These are phyloP conservation scores for Polyommatus icarus DNA, from an alignment of 2,888 invertebrate species.

Conservation along the genomic window DNA sequence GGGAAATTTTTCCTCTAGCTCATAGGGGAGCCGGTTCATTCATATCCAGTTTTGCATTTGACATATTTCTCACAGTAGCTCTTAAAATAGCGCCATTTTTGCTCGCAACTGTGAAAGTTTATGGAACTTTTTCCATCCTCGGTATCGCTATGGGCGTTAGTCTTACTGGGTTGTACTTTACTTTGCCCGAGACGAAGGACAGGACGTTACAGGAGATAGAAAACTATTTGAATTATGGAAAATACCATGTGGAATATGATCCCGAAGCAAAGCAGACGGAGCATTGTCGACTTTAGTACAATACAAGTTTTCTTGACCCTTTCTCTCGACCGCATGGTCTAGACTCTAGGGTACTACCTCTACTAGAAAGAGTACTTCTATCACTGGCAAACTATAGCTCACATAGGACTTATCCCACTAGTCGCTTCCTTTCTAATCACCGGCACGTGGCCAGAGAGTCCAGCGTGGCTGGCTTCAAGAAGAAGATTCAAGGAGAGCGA, in stretches of 20 bases:
- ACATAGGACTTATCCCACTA: too few relatives aligned
- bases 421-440: too few relatives aligned
- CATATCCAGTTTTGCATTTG: neutral
- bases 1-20: constrained; percentile 24
- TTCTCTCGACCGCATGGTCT: neutral
- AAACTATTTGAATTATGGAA: constrained; percentile 31
- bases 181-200: constrained; percentile 34
- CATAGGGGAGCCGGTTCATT: constrained; percentile 20
- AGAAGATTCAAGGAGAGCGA: too few relatives aligned
- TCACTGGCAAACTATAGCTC: too few relatives aligned
- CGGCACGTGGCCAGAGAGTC: too few relatives aligned
- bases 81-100: constrained; percentile 27
- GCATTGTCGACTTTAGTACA: neutral
- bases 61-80: neutral
- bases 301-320: neutral
- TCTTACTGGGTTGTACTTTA: constrained; percentile 18
- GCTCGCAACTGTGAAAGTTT: neutral
- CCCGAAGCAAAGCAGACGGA: neutral
- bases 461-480: too few relatives aligned
- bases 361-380: too few relatives aligned
- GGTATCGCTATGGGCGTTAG: constrained; percentile 2
- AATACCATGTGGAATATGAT: constrained; percentile 10
- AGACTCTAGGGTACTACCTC: too few relatives aligned
- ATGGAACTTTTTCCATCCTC: constrained; percentile 14
- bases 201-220: constrained; percentile 35